Evolutionary conservation across 2,113 vertebrate species (phyloP), one percentile per base, ranked within the genome.

Genomic region (Zingel zingel): DNA sequence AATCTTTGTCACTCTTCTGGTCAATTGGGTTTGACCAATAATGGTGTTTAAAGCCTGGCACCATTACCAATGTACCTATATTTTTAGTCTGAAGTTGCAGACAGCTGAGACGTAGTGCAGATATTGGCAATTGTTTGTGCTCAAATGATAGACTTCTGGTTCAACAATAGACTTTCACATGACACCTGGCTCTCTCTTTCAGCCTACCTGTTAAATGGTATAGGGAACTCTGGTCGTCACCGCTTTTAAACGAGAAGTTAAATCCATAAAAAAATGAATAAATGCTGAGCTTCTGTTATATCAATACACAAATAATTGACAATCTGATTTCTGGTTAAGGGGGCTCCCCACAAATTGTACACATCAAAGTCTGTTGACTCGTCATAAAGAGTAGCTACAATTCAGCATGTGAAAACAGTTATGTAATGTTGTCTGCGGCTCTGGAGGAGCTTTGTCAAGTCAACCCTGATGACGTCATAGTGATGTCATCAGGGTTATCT

Each of bases 41-140:
- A 61, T 53, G 27, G 1, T 21, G 79, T 83, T 53, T 71, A 27
- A 86, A 74, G 54, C 33, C 45, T 82, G 68, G 33, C 23, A 86
- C 74, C 77, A 33, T 53, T 12, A 51, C 57, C 9, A 33, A 27
- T 57, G 16, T 2, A 48, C 15, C 4, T 57, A 18, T 56, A 54
- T 74, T 70, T 77, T 64, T 33, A 65, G 66, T 79, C 33, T 56
- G 36, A 50, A 58, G 63, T 67, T 47, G 25, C 2, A 61, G 74
- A 66, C 56, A 54, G 74, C 27, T 62, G 45, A 84, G 54, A 74
- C 14, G 14, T 36, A 82, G 73, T 74, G 63, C 62, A 70, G 81
- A 27, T 57, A 62, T 54, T 47, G 65, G 15, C 47, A 25, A 14
- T 43, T 53, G 39, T 14, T 53, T 43, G 13, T 27, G 18, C 10